phyloP scores from a whole-genome alignment of 2,113 vertebrate species.

The Serilophus lunatus region DNA sequence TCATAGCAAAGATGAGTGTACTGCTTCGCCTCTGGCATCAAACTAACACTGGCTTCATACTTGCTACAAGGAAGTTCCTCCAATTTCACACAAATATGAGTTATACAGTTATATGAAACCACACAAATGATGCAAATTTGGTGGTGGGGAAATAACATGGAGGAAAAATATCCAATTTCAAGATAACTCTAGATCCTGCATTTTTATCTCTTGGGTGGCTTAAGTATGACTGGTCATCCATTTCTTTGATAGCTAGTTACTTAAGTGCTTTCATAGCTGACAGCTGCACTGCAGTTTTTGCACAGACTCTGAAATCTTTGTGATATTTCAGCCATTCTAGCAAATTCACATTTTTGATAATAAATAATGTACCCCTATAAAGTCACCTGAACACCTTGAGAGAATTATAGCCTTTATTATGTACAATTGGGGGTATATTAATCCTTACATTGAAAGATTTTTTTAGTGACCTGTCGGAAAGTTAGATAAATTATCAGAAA shows the following conservation, averaged over 20 bases:
- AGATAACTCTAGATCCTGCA: not conserved
- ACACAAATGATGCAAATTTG: not conserved
- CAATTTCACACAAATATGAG: not conserved
- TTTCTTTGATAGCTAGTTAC: not conserved
- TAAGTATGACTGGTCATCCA: not conserved
- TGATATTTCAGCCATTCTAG: conserved; percentile 37
- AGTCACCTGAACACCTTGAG: conserved; percentile 23
- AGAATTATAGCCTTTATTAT: conserved; percentile 47
- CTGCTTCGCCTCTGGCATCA: not conserved
- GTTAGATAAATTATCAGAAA: conserved; percentile 57
- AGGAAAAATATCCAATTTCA: not conserved
- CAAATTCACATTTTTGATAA: conserved; percentile 36
- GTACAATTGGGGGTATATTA: conserved; percentile 45
- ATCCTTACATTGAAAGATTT: conserved; percentile 48
- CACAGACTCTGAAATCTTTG: not conserved
- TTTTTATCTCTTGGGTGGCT: not conserved
- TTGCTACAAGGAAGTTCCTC: not conserved
- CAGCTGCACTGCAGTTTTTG: not conserved
- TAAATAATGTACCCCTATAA: conserved; percentile 56
- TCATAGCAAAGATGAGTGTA: not conserved
- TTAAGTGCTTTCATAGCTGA: not conserved
- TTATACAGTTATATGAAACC: not conserved
- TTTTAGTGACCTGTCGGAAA: conserved; percentile 37
- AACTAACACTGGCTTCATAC: not conserved
- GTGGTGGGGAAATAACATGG: not conserved